Evolutionary conservation across 1,140 invertebrate genomes (phyloP).

Genomic region (Brachionus koreanus): DNA sequence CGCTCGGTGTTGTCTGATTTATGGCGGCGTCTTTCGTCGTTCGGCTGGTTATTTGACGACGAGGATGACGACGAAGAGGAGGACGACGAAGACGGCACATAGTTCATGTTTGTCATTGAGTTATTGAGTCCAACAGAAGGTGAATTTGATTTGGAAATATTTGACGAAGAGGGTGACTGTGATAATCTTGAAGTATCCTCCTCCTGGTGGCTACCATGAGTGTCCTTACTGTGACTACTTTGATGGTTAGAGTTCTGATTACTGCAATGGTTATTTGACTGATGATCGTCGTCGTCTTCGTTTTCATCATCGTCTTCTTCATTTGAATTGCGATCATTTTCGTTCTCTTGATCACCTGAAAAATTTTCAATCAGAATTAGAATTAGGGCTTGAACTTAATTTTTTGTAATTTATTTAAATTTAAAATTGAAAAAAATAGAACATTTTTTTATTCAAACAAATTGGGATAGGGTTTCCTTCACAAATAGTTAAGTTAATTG

Average conservation of each 20-base stretch:
- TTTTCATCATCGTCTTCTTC: slow-evolving; percentile 32
- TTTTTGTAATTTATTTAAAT: background rate
- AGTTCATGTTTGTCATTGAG: slow-evolving; percentile 32
- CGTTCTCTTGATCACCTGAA: slow-evolving; percentile 20
- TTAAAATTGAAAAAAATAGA: no score
- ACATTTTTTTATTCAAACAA: no score
- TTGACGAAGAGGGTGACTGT: slow-evolving; percentile 17
- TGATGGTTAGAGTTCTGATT: background rate
- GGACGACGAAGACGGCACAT: slow-evolving; percentile 2
- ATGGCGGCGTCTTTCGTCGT: background rate
- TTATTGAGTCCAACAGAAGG: slow-evolving; percentile 15
- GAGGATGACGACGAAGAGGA: slow-evolving; percentile 14
- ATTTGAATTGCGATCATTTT: slow-evolving; percentile 6
- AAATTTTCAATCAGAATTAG: no score
- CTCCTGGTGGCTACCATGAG: background rate
- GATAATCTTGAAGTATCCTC: slow-evolving; percentile 12
- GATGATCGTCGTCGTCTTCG: background rate
- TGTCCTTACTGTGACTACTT: background rate
- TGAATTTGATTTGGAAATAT: slow-evolving; percentile 27
- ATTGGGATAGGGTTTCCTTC: no score
- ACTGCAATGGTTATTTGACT: background rate
- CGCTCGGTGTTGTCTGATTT: slow-evolving; percentile 23
- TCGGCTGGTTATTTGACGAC: background rate
- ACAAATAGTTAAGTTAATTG: no score
- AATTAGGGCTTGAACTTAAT: background rate